These are phyloP conservation scores for Yponomeuta evonymella DNA, from an alignment of 2,888 invertebrate species.

Conservation along the genomic window DNA sequence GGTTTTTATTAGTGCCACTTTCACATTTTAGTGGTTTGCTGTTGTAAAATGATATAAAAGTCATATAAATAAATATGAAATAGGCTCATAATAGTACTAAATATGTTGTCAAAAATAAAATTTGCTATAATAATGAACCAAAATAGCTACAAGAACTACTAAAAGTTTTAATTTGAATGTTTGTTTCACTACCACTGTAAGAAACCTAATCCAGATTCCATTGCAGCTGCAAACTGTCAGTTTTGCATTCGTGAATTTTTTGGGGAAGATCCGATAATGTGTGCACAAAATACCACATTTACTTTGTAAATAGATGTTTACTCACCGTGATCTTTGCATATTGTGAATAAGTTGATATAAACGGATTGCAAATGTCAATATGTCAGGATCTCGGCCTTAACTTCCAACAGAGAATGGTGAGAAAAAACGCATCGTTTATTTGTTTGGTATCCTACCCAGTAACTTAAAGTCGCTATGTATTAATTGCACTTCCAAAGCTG, in stretches of 20 bases:
- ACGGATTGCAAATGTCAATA: conserved; percentile 76
- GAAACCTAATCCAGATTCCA: conserved; percentile 2
- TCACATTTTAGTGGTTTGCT: neutral
- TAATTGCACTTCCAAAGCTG: neutral
- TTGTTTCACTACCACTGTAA: neutral
- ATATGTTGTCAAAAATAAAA: neutral
- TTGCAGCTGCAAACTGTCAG: conserved; percentile 10
- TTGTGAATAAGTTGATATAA: conserved; percentile 27
- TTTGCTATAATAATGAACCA: neutral
- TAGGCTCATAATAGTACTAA: neutral
- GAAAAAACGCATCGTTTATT: conserved; percentile 20
- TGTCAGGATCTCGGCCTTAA: conserved; percentile 77
- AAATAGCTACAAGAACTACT: neutral
- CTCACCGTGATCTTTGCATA: conserved; percentile 2
- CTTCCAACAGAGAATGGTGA: conserved; percentile 76
- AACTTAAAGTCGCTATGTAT: neutral
- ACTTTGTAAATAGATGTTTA: conserved; percentile 12
- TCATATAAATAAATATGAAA: neutral
- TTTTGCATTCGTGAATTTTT: conserved; percentile 9
- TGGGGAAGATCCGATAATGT: conserved; percentile 8
- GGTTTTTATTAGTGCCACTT: neutral
- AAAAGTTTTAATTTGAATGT: neutral
- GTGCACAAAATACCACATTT: conserved; percentile 8
- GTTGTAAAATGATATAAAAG: neutral
- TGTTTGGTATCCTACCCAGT: neutral